A percentile compares a stretch with the other conserved stretches of the same genome.
These are phyloP conservation scores for Enteromius thamalakanensis DNA, from an alignment of 2,797 vertebrate genomes.

Conservation along the genomic window DNA sequence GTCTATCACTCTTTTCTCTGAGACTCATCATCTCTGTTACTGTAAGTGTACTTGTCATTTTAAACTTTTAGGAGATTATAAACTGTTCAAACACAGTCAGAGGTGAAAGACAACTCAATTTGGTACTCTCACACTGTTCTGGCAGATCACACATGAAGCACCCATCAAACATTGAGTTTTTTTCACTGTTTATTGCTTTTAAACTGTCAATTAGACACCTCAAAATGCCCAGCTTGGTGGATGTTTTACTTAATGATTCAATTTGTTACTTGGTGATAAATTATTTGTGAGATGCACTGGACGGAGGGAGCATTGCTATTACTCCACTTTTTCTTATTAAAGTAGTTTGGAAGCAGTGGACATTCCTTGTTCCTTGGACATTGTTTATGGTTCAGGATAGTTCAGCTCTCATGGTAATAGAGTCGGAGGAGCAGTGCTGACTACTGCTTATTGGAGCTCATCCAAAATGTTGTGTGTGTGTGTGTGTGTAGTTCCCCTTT, in stretches of 20 bases:
- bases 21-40: not conserved
- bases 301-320: not conserved
- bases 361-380: slow-evolving; percentile 1
- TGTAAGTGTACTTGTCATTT: not conserved
- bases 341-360: not conserved
- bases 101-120: not conserved
- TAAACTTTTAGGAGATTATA: not conserved
- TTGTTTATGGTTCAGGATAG: not conserved
- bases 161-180: not conserved
- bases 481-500: not conserved
- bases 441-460: slow-evolving; percentile 17
- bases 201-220: not conserved
- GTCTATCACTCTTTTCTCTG: not conserved
- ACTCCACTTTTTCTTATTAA: not conserved
- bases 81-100: not conserved
- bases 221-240: not conserved
- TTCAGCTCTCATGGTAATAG: slow-evolving; percentile 14
- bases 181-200: not conserved
- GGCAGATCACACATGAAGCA: not conserved
- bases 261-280: not conserved
- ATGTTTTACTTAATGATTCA: not conserved
- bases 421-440: not conserved
- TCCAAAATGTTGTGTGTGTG: slow-evolving; percentile 14
- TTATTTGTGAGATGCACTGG: not conserved
- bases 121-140: not conserved